These are phyloP conservation scores for Ptilodon capucinus DNA, from an alignment of 2,888 invertebrate species.

Conservation along the genomic window DNA sequence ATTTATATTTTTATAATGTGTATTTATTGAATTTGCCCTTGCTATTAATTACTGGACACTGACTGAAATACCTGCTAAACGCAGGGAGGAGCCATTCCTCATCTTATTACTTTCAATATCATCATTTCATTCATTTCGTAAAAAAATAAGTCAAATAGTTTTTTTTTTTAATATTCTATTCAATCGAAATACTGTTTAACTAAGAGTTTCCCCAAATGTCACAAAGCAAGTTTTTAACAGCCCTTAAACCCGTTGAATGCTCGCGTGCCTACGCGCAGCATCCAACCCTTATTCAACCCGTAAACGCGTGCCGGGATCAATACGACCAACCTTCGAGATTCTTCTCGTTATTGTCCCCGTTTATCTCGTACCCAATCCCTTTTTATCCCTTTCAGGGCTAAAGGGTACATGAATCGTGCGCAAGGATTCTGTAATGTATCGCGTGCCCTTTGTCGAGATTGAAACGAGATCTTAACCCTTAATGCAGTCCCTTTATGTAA, in stretches of 20 bases:
- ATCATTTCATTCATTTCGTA: no score
- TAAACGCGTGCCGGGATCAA: slow-evolving; percentile 75
- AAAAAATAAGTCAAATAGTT: no score
- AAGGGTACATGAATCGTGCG: slow-evolving; percentile 74
- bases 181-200: background rate
- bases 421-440: slow-evolving; percentile 75
- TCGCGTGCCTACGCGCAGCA: slow-evolving; percentile 68
- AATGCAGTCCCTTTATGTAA: slow-evolving; percentile 43
- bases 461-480: slow-evolving; percentile 61
- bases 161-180: no score
- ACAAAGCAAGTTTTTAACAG: slow-evolving; percentile 32
- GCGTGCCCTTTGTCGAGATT: slow-evolving; percentile 71
- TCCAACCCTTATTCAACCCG: slow-evolving; percentile 67
- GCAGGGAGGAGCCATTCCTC: no score
- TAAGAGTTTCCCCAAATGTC: slow-evolving; percentile 3
- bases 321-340: slow-evolving; percentile 60
- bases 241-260: slow-evolving; percentile 34
- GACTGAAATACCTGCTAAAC: no score
- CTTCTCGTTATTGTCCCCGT: slow-evolving; percentile 51
- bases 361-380: slow-evolving; percentile 67
- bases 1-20: no score
- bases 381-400: slow-evolving; percentile 65
- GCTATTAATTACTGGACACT: no score
- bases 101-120: no score
- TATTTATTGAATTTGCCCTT: no score